phyloP scores from a whole-genome alignment of 2,888 invertebrate genomes.

The Scelioninae gen. 2 region DNA sequence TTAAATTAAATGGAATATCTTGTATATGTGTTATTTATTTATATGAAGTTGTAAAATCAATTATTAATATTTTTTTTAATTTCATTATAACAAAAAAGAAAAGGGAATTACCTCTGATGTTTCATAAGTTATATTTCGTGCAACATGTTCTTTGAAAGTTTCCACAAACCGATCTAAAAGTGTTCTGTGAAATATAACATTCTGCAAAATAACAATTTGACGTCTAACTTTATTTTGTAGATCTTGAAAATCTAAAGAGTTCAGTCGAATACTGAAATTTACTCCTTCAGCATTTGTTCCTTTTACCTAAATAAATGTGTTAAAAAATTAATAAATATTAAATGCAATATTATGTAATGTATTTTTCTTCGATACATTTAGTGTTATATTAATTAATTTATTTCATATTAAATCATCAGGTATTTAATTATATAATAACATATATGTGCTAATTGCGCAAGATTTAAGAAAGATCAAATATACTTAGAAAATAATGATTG shows the following conservation, averaged over 20 bases:
- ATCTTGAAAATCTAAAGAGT: conserved; percentile 87
- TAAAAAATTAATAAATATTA: not conserved
- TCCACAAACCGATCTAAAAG: conserved; percentile 89
- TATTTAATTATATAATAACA: no score
- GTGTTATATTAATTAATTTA: no score
- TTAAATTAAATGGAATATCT: no score
- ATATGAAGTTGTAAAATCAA: no score
- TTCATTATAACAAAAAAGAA: not conserved
- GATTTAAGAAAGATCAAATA: no score
- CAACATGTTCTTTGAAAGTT: conserved; percentile 86
- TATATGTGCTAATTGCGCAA: no score
- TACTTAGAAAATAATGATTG: no score
- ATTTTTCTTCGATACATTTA: no score
- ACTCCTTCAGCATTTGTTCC: conserved; percentile 76
- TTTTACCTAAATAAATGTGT: not conserved
- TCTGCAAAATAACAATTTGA: conserved; percentile 81
- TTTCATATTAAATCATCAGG: no score
- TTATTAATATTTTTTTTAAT: no score
- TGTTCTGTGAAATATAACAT: conserved; percentile 85
- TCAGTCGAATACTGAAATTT: conserved; percentile 84
- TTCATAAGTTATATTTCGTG: conserved; percentile 81
- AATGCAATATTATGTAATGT: no score
- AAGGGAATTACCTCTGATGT: conserved; percentile 76
- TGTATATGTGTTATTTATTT: no score
- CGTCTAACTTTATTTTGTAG: conserved; percentile 83